phyloP scores from a whole-genome alignment of 2,888 invertebrate genomes.

The Sympetrum striolatum region DNA sequence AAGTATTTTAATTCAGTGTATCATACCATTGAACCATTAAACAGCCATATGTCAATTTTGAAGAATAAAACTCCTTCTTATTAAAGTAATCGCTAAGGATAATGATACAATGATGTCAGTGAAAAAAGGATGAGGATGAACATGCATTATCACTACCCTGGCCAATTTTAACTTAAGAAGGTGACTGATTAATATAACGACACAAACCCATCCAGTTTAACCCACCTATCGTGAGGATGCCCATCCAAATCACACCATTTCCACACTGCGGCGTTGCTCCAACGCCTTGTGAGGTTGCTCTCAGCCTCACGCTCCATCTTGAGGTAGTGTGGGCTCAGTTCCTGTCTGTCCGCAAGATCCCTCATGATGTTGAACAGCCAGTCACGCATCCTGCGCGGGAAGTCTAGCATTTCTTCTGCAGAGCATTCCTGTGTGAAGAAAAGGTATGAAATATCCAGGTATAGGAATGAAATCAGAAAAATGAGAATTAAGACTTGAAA shows the following conservation, averaged over 20 bases:
- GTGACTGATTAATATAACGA: not conserved
- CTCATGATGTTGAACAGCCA: constrained; percentile 99
- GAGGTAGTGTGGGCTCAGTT: constrained; percentile 81
- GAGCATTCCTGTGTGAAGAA: constrained; percentile 75
- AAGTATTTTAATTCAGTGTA: too few species aligned
- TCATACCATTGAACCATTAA: too few species aligned
- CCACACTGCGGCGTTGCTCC: constrained; percentile 96
- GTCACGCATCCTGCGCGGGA: constrained; percentile 95
- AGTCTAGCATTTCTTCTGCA: constrained; percentile 89
- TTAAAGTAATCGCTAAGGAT: too few species aligned
- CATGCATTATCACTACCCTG: not conserved
- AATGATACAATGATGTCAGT: not conserved
- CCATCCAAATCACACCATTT: constrained; percentile 98
- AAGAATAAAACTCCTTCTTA: too few species aligned
- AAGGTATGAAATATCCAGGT: constrained; percentile 44
- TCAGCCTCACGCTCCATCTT: constrained; percentile 90
- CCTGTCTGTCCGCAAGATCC: constrained; percentile 87
- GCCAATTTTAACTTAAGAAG: too few species aligned
- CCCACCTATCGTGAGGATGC: constrained; percentile 83
- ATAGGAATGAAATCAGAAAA: too few species aligned
- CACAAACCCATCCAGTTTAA: not conserved
- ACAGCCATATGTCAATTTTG: too few species aligned
- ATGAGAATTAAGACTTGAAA: too few species aligned
- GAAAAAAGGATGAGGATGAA: not conserved
- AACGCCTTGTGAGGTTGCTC: constrained; percentile 80